Evolutionary conservation across 1,140 invertebrate species (phyloP), one percentile per base, ranked within the genome.

Genomic region (Drosophila auraria): DNA sequence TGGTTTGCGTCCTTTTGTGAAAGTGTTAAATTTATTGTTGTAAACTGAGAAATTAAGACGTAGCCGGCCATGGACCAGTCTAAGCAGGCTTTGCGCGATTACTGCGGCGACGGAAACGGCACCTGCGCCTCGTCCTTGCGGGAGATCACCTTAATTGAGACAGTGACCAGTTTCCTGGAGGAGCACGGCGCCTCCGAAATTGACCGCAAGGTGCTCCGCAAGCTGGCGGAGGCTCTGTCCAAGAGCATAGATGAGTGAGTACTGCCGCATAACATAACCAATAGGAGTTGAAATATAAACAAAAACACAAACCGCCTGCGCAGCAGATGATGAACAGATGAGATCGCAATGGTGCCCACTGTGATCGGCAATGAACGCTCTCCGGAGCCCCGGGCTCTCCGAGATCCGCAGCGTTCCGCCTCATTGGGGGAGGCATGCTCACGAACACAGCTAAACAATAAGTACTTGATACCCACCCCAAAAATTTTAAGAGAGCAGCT

Each of bases 201-300:
- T 7, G 87, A 91, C 53, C 78, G 76, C 9, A 72, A 61, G 11
- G 73, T 91, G 20, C 64, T 91, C 12, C 79, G 78, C 15, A 83
- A 82, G 27, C 49, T 91, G 14, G 87, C 87, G 7, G 87, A 91
- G 64, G 87, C 87, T 8, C 53, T 91, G 9, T 87, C 87, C 30
- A 91, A 91, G 36, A 79, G 80, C 56, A 87, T 91, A 25, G 74
- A 91, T 40, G 73, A 78, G 87, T 91, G 30, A 91, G 87, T 79
- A 17, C 8, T 8, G 3, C 9, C 20, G 12, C 9, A 11, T 45
- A 54, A 20, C 27, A 0, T 8, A 15, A n/a, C 54, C 68, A 44
- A 72, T 72, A 73, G 42, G 47, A 73, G 11, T 45, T 42, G 14
- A 56, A 12, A 36, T 38, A 57, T 64, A 20, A 70, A 36, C 20